A percentile compares a stretch with the other conserved stretches of the same genome.
Conservation (phyloP, 2,113 vertebrate species). For the Grus americana region DNA sequence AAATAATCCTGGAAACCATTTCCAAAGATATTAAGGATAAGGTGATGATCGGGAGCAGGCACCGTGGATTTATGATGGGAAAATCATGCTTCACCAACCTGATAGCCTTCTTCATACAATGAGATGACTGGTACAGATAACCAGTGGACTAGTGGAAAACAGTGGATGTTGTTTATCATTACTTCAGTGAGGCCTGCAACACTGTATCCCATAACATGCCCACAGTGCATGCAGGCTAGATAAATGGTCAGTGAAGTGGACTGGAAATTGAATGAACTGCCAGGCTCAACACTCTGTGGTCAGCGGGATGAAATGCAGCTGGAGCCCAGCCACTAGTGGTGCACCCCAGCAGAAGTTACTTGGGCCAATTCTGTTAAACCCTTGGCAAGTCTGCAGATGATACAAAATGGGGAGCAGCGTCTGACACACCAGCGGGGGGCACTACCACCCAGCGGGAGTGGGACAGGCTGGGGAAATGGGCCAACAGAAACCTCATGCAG, state of each 20-base stretch:
- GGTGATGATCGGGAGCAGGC: background rate
- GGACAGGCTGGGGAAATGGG: too few relatives aligned
- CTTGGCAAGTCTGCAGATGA: background rate
- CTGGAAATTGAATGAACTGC: background rate
- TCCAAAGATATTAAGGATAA: background rate
- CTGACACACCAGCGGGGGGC: background rate
- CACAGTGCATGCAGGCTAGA: background rate
- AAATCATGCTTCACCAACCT: background rate
- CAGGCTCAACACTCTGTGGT: background rate
- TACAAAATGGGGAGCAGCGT: rapidly evolving
- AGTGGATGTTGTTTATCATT: background rate
- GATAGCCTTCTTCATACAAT: background rate
- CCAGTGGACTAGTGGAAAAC: background rate
- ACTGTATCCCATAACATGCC: background rate
- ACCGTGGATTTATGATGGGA: background rate
- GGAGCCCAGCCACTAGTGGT: background rate
- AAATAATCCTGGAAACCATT: background rate
- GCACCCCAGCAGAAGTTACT: too few relatives aligned
- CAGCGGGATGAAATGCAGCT: background rate
- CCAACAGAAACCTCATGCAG: too few relatives aligned
- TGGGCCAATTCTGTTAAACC: background rate
- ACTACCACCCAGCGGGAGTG: background rate
- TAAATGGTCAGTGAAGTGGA: background rate
- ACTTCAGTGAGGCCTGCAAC: background rate
- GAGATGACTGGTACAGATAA: background rate